These are phyloP conservation scores for Sphaerophoria rueppellii DNA, from an alignment of 2,888 invertebrate species.

Conservation along the genomic window DNA sequence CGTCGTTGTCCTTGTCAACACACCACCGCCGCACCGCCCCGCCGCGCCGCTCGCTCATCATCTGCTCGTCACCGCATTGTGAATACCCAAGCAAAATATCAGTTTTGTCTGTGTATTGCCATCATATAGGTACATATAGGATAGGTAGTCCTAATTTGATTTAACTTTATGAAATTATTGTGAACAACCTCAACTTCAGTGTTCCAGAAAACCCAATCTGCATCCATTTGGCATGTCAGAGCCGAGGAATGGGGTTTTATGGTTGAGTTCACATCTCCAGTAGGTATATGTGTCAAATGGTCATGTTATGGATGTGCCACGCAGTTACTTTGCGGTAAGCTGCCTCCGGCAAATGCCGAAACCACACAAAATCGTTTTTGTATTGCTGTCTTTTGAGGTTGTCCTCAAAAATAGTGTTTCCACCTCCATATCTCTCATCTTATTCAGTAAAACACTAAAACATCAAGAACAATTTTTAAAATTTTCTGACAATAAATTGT, in stretches of 20 bases:
- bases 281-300: slow-evolving; percentile 48
- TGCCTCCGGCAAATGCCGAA: slow-evolving; percentile 56
- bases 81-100: slow-evolving; percentile 59
- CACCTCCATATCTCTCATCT: not conserved
- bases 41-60: too few species aligned
- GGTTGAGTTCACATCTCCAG: slow-evolving; percentile 10
- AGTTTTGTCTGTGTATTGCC: slow-evolving; percentile 38
- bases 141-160: slow-evolving; percentile 45
- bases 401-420: slow-evolving; percentile 33
- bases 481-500: slow-evolving; percentile 40
- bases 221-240: slow-evolving; percentile 8
- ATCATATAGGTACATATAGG: too few species aligned
- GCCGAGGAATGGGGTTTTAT: slow-evolving; percentile 4
- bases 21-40: too few species aligned
- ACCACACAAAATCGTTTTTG: slow-evolving; percentile 66
- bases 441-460: not conserved
- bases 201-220: slow-evolving; percentile 38
- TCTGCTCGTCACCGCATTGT: not conserved
- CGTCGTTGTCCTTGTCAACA: too few species aligned
- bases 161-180: slow-evolving; percentile 38
- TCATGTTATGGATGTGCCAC: slow-evolving; percentile 45
- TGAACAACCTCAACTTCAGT: slow-evolving; percentile 31
- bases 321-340: slow-evolving; percentile 61
- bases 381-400: slow-evolving; percentile 64
- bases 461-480: slow-evolving; percentile 43